Conservation (phyloP, 2,797 vertebrate genomes). For the Brachymystax lenok region DNA sequence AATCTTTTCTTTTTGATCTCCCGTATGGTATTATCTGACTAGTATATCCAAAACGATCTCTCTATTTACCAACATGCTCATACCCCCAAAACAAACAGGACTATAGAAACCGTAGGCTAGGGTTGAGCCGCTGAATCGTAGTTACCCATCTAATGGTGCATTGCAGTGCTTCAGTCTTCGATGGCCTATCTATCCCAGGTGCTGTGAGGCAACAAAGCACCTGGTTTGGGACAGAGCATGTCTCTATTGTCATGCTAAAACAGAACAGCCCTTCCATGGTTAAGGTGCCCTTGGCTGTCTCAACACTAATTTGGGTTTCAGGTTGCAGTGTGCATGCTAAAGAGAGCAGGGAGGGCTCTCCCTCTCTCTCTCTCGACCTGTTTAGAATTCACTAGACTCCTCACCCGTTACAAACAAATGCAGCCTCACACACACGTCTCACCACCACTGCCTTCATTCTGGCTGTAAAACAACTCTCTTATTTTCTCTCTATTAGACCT, state of each 20-base stretch:
- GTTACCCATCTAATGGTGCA: conserved; percentile 25
- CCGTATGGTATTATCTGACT: background rate
- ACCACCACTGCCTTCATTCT: background rate
- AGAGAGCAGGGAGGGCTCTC: conserved; percentile 26
- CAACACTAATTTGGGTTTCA: conserved; percentile 29
- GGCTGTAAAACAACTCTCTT: background rate
- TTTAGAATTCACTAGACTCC: conserved; percentile 10
- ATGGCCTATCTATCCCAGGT: conserved; percentile 15
- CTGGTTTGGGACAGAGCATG: conserved; percentile 19
- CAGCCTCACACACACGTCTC: background rate
- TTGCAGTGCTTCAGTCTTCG: conserved; percentile 53
- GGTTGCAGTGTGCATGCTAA: conserved; percentile 57
- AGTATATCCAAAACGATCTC: background rate
- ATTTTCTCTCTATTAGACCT: background rate
- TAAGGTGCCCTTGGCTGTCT: conserved; percentile 67
- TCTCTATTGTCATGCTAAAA: conserved; percentile 44
- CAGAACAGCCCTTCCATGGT: conserved; percentile 29
- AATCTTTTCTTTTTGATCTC: background rate
- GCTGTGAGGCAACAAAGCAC: conserved; percentile 7
- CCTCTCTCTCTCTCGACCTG: background rate
- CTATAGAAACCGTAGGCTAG: background rate
- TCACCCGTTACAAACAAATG: conserved; percentile 7
- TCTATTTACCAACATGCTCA: background rate
- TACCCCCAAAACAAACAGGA: background rate
- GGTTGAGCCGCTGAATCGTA: background rate